Percentiles rank a stretch among this genome's conserved stretches.
Conservation (phyloP, 2,797 vertebrate genomes). For the Pygocentrus nattereri region DNA sequence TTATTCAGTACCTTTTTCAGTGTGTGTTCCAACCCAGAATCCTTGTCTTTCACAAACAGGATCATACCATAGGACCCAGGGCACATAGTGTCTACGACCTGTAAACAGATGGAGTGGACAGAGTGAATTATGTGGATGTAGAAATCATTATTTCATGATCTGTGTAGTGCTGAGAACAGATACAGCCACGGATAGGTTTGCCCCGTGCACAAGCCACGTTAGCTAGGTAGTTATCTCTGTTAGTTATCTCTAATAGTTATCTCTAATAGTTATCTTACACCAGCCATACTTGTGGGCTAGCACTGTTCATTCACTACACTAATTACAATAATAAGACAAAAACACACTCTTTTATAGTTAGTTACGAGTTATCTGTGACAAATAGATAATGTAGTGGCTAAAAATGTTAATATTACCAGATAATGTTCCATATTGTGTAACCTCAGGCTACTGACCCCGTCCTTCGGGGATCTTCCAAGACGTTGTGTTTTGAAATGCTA, state of each 20-base stretch:
- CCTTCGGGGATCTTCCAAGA: neutral
- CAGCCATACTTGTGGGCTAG: too few species aligned
- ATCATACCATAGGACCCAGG: slow-evolving; percentile 23
- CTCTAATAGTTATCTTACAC: too few species aligned
- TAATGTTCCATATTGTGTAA: neutral
- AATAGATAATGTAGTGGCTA: neutral
- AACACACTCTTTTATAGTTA: too few species aligned
- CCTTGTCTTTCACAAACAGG: slow-evolving; percentile 13
- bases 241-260: too few species aligned
- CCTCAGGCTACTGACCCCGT: neutral
- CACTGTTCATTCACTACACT: too few species aligned
- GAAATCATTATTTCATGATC: too few species aligned
- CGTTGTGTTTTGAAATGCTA: slow-evolving; percentile 13
- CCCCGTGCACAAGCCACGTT: too few species aligned
- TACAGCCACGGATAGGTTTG: too few species aligned
- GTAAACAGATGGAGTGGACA: neutral
- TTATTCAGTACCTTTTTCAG: slow-evolving; percentile 25
- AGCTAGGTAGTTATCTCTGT: too few species aligned
- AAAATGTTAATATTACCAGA: slow-evolving; percentile 7
- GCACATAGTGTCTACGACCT: slow-evolving; percentile 34
- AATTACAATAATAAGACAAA: too few species aligned
- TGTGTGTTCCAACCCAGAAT: slow-evolving; percentile 26
- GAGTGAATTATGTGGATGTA: neutral
- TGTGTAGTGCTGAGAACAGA: too few species aligned
- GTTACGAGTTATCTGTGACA: too few species aligned